Evolutionary conservation across 2,888 invertebrate species (phyloP), one percentile per base, ranked within the genome.

Genomic region (Cephonodes hylas): DNA sequence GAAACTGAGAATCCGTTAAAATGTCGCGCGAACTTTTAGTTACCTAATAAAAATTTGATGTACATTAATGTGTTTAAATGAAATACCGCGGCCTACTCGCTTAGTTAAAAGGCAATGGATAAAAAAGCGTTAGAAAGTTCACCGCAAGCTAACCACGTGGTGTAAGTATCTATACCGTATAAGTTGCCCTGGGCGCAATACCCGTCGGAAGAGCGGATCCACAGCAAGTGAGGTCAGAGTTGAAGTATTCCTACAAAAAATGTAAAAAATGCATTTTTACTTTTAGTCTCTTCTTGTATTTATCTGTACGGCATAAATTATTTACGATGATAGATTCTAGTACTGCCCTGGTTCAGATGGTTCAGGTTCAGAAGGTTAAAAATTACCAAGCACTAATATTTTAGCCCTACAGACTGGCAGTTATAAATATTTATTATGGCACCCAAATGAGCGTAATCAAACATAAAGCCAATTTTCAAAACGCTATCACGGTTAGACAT

Each of bases 201-300:
- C 80, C 80, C 81, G 84, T 84, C 73, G 84, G 84, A 88, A 84
- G 84, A 88, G 83, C 81, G 85, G 88, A 88, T 86, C 85, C 81
- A 83, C 77, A 67, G 66, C 69, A 62, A 72, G 80, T 73, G 81
- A 78, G 81, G 73, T 76, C 81, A 75, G 70, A n/a, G 23, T 42
- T 20, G 38, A 18, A 59, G 60, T 75, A 66, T 72, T 79, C 73
- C 76, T 81, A 63, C 3, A 42, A 68, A 69, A 65, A 60, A 3
- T 20, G 59, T 67, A 64, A 64, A 64, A 61, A 53, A 18, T 45
- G n/a, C 1, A 0, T 46, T 46, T 25, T 46, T n/a, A n/a, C n/a
- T n/a, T n/a, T n/a, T n/a, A n/a, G n/a, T n/a, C n/a, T n/a, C n/a
- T n/a, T n/a, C n/a, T n/a, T n/a, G n/a, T n/a, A n/a, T n/a, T n/a